Evolutionary conservation across 2,888 invertebrate genomes (phyloP), one percentile per base, ranked within the genome.

Genomic region (Chalcosyrphus nemorum): DNA sequence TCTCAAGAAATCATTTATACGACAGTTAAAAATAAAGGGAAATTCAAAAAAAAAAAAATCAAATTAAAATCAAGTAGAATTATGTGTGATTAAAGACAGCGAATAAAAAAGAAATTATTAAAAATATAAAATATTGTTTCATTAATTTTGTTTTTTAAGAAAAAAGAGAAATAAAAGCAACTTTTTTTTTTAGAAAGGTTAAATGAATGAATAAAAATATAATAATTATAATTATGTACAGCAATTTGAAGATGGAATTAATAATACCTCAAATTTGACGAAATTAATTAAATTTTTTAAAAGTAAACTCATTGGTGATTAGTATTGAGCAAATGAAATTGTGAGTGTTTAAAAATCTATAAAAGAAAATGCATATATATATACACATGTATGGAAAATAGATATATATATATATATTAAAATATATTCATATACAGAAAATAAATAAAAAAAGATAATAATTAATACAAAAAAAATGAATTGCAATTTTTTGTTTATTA

Each of bases 261-360:
- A 76, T 63, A 81, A 76, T 81, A 86, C 81, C 81, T 81, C 77
- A 86, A 77, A 63, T 81, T 86, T 76, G 76, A 81, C 56, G 66
- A 86, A 81, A 81, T 68, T 56, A 70, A 63, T 81, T 24, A 52
- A 68, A 61, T 1, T 35, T 50, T 47, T 77, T 50, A 21, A 41
- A 70, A 63, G 38, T 66, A 80, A 81, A 86, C 68, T 81, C 72
- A 81, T 81, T 76, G 81, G 85, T 81, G 86, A 86, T 77, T 81
- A 59, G 78, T 63, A 66, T 71, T 76, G 66, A 81, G 35, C 66
- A 85, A 81, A 47, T 75, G 65, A 76, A 85, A 76, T 66, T 76
- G 61, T 59, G 63, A 71, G 75, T 85, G 65, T 81, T 78, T 85
- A 19, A 78, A 82, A 84, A 66, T 71, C 50, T 75, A 80, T 68